Evolutionary conservation across 2,888 invertebrate species (phyloP).

Genomic region (Eurois occulta): DNA sequence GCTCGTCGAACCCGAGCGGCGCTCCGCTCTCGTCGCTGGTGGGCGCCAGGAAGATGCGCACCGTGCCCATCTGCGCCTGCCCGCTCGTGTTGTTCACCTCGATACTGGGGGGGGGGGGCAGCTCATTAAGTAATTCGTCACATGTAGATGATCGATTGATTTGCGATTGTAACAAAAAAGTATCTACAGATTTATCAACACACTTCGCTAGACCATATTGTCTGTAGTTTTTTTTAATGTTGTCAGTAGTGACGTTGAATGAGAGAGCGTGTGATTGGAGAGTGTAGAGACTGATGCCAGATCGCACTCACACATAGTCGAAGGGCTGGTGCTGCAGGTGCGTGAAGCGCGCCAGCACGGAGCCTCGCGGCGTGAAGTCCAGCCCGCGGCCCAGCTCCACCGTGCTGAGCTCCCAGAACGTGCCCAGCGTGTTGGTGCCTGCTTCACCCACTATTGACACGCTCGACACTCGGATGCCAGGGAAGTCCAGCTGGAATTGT

Average conservation of each 20-base stretch:
- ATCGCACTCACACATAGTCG: constrained; percentile 87
- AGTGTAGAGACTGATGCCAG: no score
- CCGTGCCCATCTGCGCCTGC: constrained; percentile 90
- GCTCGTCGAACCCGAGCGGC: constrained; percentile 81
- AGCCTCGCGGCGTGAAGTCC: constrained; percentile 95
- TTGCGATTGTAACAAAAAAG: neutral
- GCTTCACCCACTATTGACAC: constrained; percentile 89
- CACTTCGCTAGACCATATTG: neutral
- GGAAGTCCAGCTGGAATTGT: constrained; percentile 90
- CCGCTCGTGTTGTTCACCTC: constrained; percentile 90
- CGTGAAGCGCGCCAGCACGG: constrained; percentile 93
- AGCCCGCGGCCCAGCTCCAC: constrained; percentile 95
- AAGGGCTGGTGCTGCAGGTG: constrained; percentile 93
- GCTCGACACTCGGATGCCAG: constrained; percentile 90
- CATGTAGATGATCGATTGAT: neutral
- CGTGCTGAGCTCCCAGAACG: constrained; percentile 95
- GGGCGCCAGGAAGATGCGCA: constrained; percentile 93
- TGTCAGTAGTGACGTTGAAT: neutral
- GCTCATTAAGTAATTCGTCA: neutral
- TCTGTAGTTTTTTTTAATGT: neutral
- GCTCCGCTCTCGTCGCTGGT: constrained; percentile 88
- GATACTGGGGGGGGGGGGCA: constrained; percentile 77
- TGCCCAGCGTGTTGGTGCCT: constrained; percentile 91
- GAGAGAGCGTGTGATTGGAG: neutral
- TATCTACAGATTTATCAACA: neutral